A percentile compares a stretch with the other conserved stretches of the same genome.
Evolutionary conservation across 2,797 vertebrate species (phyloP).

Genomic region (Labeo calbasu): DNA sequence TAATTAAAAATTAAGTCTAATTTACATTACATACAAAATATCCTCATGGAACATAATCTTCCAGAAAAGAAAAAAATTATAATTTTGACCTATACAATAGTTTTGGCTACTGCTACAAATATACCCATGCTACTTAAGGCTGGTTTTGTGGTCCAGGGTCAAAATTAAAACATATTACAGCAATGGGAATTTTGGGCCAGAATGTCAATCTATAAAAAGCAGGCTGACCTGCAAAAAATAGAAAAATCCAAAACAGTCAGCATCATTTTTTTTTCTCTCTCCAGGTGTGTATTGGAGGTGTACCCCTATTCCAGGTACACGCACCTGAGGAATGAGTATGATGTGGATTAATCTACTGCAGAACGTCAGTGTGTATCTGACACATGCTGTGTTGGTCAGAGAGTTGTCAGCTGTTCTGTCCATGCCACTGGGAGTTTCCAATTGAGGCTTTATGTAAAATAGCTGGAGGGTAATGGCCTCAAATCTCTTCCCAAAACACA

Average conservation of each 20-base stretch:
- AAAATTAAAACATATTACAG: neutral
- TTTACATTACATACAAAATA: too few relatives aligned
- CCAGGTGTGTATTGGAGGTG: neutral
- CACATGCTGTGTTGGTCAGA: neutral
- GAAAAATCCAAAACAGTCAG: neutral
- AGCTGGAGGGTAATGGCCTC: constrained; percentile 46
- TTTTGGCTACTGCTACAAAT: too few relatives aligned
- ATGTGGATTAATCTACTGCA: neutral
- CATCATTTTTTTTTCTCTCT: neutral
- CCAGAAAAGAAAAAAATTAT: too few relatives aligned
- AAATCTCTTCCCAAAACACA: constrained; percentile 45
- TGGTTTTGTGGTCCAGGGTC: too few relatives aligned
- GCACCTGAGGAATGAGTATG: neutral
- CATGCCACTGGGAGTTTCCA: neutral
- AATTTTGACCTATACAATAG: too few relatives aligned
- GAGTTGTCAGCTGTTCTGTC: constrained; percentile 10
- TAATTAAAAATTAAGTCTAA: too few relatives aligned
- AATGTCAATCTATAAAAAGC: neutral
- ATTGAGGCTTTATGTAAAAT: constrained; percentile 33
- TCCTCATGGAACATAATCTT: too few relatives aligned
- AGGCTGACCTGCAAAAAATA: neutral
- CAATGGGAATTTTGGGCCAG: neutral
- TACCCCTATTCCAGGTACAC: neutral
- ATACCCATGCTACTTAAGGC: too few relatives aligned
- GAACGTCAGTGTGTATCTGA: neutral